phyloP scores from a whole-genome alignment of 2,797 vertebrate genomes.

The Acipenser ruthenus region DNA sequence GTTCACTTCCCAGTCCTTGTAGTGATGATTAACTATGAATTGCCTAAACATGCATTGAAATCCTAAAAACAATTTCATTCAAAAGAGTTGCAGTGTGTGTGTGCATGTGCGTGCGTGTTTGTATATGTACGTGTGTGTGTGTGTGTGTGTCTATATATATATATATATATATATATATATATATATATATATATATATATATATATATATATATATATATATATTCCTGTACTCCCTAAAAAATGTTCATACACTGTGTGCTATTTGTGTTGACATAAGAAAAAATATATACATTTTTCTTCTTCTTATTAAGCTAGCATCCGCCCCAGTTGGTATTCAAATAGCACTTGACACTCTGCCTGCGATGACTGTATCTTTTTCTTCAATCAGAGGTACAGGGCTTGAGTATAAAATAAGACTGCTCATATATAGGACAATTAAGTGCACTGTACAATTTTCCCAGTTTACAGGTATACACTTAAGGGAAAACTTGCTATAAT shows the following conservation, averaged over 20 bases:
- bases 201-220: not conserved
- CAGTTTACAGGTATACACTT: slow-evolving; percentile 92
- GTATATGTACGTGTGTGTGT: not conserved
- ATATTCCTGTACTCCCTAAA: slow-evolving; percentile 66
- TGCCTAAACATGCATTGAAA: slow-evolving; percentile 52
- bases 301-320: slow-evolving; percentile 68
- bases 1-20: slow-evolving; percentile 30
- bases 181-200: too few species aligned
- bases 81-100: slow-evolving; percentile 46
- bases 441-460: slow-evolving; percentile 97
- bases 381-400: slow-evolving; percentile 75
- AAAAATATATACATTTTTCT: slow-evolving; percentile 53
- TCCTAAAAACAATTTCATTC: slow-evolving; percentile 45
- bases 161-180: too few species aligned
- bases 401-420: slow-evolving; percentile 84
- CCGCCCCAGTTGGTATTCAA: slow-evolving; percentile 66
- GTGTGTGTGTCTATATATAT: too few species aligned
- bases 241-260: slow-evolving; percentile 60
- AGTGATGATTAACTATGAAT: slow-evolving; percentile 79
- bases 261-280: slow-evolving; percentile 73
- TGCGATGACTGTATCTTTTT: slow-evolving; percentile 69
- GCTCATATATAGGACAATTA: slow-evolving; percentile 86
- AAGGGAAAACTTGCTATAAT: slow-evolving; percentile 85
- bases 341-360: slow-evolving; percentile 81
- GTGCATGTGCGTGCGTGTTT: too few species aligned